Base-by-base conservation (phyloP, 2,113 vertebrate genomes). In the Smithornis capensis region DNA sequence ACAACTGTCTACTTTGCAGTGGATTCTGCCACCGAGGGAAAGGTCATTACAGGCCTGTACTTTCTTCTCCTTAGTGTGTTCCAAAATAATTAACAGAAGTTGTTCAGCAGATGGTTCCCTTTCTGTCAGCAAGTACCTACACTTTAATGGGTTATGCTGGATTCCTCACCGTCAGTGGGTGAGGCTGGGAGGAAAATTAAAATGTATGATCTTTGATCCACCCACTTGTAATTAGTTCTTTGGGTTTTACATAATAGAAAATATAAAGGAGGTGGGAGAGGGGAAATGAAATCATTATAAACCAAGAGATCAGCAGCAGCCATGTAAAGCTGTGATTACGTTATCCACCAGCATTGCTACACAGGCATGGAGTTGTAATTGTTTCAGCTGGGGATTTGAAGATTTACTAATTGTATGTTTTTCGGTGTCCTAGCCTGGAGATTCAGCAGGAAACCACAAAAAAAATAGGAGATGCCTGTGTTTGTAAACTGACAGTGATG, bases 91-190 rank as follows among this genome's bases (percentile, higher is more conserved):
- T 98, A 98, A 97, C 96, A 97, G 96, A 98, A 98, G 97, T 98
- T 94, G 94, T 98, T 98, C 96, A 96, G 96, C 98, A 98, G 98
- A 98, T 98, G 98, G 97, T 97, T 98, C 98, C 96, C 96, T 98
- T 97, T 97, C 98, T 98, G 98, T 98, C 98, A 98, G 98, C 97
- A 94, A 98, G 97, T 96, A 97, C 97, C 97, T 98, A 97, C 95
- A 92, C 82, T 96, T 98, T 98, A 97, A 97, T 97, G 97, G 97
- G 93, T 97, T 96, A 16, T 94, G 92, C 97, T 97, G 97, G 97
- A 98, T 97, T 97, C 97, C 96, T 97, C 93, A 81, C 94, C 87
- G 50, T 95, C 97, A 98, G 97, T 98, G 97, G 97, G 97, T 97
- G 97, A 98, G 97, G 96, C 93, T 98, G 97, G 96, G 98, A 97